Conservation (phyloP, 2,797 vertebrate species). For the Gambelia wislizenii region DNA sequence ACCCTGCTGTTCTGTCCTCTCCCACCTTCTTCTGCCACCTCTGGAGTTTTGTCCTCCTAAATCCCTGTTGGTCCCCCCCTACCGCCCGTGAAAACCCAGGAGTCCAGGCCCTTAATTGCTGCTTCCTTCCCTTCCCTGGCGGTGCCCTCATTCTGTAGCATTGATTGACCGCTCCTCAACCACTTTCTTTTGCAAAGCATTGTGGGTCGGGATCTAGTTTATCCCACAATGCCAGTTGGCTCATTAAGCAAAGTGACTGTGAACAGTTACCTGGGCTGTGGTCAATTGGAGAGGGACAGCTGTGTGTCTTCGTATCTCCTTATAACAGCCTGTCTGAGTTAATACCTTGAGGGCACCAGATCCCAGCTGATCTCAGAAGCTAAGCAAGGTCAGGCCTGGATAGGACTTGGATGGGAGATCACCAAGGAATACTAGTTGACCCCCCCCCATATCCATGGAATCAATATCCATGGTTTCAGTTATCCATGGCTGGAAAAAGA, state of each 20-base stretch:
- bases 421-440: no score
- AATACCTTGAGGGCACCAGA: no score
- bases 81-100: accelerated
- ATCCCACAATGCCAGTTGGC: slow-evolving; percentile 23
- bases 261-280: accelerated
- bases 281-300: accelerated
- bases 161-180: neutral
- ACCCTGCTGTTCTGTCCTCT: neutral
- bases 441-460: no score
- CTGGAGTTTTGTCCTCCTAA: neutral
- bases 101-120: slow-evolving; percentile 12
- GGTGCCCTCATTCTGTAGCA: neutral
- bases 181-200: slow-evolving; percentile 18
- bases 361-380: no score
- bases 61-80: neutral
- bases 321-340: no score
- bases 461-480: no score
- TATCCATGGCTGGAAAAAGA: no score
- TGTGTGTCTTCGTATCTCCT: no score
- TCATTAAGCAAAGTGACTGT: accelerated
- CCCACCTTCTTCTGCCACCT: neutral
- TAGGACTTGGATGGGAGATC: no score
- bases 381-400: no score
- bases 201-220: slow-evolving; percentile 21
- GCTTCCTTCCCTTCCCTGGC: neutral